Conservation (phyloP, 2,888 invertebrate species). For the Auanema freiburgensis region DNA sequence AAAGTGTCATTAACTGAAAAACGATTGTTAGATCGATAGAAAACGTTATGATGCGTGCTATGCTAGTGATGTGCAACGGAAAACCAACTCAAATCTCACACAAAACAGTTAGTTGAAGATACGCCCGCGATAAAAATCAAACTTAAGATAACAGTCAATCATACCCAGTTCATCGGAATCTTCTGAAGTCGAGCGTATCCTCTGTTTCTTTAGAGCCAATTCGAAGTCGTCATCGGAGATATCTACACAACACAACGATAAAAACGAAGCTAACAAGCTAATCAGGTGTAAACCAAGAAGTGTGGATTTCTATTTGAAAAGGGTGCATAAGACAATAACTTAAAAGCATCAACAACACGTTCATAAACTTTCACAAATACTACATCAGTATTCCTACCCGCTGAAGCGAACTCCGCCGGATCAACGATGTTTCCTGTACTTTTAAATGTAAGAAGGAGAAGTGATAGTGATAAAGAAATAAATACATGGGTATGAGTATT, state of each 20-base stretch:
- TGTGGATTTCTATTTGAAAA: constrained; percentile 4
- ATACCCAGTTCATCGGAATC: constrained; percentile 14
- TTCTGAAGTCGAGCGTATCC: constrained; percentile 4
- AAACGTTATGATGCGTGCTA: background rate
- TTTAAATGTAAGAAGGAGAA: constrained; percentile 46
- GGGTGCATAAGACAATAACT: constrained; percentile 11
- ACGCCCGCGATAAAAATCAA: constrained; percentile 2
- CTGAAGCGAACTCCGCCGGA: constrained; percentile 97
- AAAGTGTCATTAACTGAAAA: constrained; percentile 97
- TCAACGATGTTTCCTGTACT: constrained; percentile 89
- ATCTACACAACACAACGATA: constrained; percentile 19
- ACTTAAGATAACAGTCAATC: background rate
- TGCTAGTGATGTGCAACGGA: constrained; percentile 1
- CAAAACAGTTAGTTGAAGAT: constrained; percentile 8
- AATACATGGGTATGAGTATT: too few species aligned
- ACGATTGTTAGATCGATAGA: constrained; percentile 12
- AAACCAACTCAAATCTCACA: constrained; percentile 7
- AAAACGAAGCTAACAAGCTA: constrained; percentile 9
- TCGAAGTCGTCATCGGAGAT: constrained; percentile 11
- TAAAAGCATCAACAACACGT: constrained; percentile 14
- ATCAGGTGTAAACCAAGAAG: background rate
- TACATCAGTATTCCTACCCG: constrained; percentile 75
- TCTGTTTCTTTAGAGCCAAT: background rate
- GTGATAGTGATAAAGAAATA: background rate
- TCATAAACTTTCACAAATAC: constrained; percentile 16